phyloP scores from a whole-genome alignment of 1,140 invertebrate species.

The Calliphora vicina region DNA sequence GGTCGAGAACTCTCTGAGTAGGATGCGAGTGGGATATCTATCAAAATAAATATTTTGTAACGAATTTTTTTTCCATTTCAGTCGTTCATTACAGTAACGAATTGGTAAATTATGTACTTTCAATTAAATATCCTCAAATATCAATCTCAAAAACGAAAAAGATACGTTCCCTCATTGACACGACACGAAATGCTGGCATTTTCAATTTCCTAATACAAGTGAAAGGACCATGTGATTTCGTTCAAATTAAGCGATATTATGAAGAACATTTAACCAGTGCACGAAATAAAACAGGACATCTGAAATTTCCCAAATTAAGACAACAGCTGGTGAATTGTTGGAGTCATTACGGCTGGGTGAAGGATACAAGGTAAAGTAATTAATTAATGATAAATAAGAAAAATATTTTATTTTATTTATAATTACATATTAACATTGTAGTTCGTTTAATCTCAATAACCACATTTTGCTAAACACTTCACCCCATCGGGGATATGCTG shows the following conservation, averaged over 20 bases:
- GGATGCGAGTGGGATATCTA: no score
- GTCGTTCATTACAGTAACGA: slow-evolving; percentile 57
- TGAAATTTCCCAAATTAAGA: slow-evolving; percentile 70
- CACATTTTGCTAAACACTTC: slow-evolving; percentile 72
- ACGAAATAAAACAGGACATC: slow-evolving; percentile 66
- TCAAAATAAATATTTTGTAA: no score
- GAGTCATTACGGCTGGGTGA: slow-evolving; percentile 75
- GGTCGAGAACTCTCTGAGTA: no score
- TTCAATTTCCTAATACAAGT: slow-evolving; percentile 72
- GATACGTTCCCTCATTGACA: slow-evolving; percentile 72
- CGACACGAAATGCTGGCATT: slow-evolving; percentile 74
- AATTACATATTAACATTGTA: slow-evolving; percentile 36
- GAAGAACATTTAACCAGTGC: slow-evolving; percentile 67
- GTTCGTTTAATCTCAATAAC: slow-evolving; percentile 74
- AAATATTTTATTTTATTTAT: no score
- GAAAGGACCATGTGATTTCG: slow-evolving; percentile 66
- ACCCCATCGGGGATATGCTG: slow-evolving; percentile 71
- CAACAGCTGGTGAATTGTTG: slow-evolving; percentile 70
- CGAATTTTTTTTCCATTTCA: slow-evolving; percentile 39
- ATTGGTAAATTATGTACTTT: slow-evolving; percentile 61
- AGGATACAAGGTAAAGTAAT: slow-evolving; percentile 52
- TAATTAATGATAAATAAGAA: background rate
- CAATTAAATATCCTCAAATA: slow-evolving; percentile 67
- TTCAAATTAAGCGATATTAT: slow-evolving; percentile 64
- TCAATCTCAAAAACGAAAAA: slow-evolving; percentile 72